These are phyloP conservation scores for Anthonomus grandis DNA, from an alignment of 1,140 invertebrate genomes.

Conservation along the genomic window DNA sequence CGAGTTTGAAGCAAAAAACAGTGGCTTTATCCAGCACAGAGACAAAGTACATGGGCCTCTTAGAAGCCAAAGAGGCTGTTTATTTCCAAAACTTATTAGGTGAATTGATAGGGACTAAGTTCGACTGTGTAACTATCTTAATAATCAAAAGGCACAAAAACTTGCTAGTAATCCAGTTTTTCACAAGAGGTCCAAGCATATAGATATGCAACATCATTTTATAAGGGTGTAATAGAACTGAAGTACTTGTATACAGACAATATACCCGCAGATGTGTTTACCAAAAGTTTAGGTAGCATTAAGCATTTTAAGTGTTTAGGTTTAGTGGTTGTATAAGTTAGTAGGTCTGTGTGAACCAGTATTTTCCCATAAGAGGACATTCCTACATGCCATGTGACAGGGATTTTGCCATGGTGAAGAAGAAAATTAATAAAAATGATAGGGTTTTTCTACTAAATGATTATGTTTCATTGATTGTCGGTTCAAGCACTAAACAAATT, in stretches of 20 bases:
- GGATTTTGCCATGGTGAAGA: too few relatives aligned
- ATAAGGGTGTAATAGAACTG: conserved; percentile 35
- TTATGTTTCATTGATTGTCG: too few relatives aligned
- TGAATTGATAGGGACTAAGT: conserved; percentile 4
- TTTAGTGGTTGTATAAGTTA: too few relatives aligned
- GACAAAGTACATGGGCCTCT: conserved; percentile 44
- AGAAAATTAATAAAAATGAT: too few relatives aligned
- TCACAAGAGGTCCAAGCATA: conserved; percentile 47
- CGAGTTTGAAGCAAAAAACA: conserved; percentile 37
- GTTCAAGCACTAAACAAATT: too few relatives aligned
- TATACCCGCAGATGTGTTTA: conserved; percentile 18
- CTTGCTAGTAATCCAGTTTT: conserved; percentile 42
- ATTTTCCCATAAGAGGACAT: too few relatives aligned
- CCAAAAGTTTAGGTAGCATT: too few relatives aligned
- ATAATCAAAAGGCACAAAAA: conserved; percentile 15
- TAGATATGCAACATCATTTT: conserved; percentile 47
- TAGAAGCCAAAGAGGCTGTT: conserved; percentile 26
- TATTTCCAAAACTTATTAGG: conserved; percentile 8
- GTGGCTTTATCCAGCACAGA: conserved; percentile 44
- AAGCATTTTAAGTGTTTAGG: too few relatives aligned
- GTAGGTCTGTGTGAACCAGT: too few relatives aligned
- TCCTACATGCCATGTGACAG: too few relatives aligned
- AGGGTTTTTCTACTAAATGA: too few relatives aligned
- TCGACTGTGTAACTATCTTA: neutral
- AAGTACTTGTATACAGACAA: conserved; percentile 31